phyloP scores from a whole-genome alignment of 2,797 vertebrate species.

The Brachymystax lenok region DNA sequence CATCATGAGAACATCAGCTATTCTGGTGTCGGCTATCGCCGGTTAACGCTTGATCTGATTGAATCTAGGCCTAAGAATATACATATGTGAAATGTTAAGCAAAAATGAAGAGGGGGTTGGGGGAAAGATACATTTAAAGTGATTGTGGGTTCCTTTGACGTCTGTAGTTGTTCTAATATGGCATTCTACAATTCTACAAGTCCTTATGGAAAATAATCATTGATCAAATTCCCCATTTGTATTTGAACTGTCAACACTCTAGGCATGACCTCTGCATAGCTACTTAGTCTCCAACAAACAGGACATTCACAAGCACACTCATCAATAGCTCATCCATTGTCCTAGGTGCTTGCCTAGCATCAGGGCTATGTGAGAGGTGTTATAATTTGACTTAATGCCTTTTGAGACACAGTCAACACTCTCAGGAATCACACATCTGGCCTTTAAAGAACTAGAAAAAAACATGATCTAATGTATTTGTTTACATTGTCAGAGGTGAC shows the following conservation, averaged over 20 bases:
- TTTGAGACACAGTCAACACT: not conserved
- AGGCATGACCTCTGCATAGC: not conserved
- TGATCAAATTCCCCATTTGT: not conserved
- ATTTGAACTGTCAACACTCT: not conserved
- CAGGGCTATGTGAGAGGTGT: no score
- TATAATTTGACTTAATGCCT: not conserved
- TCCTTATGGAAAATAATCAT: no score
- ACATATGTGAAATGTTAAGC: conserved; percentile 65
- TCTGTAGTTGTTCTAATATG: conserved; percentile 15
- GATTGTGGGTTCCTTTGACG: conserved; percentile 9
- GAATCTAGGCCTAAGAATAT: conserved; percentile 50
- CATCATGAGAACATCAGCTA: no score
- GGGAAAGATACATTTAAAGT: conserved; percentile 1
- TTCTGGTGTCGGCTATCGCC: no score
- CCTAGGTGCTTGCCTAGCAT: no score
- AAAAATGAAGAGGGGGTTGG: not conserved
- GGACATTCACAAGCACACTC: no score
- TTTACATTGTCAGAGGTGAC: no score
- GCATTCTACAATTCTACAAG: no score
- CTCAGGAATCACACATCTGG: not conserved
- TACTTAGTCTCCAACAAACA: not conserved
- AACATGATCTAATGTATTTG: no score
- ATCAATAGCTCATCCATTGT: no score
- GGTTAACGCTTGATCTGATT: no score
- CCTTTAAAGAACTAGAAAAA: no score